A percentile compares a stretch with the other conserved stretches of the same genome.
phyloP scores from a whole-genome alignment of 2,797 vertebrate species.

The Dallia pectoralis region DNA sequence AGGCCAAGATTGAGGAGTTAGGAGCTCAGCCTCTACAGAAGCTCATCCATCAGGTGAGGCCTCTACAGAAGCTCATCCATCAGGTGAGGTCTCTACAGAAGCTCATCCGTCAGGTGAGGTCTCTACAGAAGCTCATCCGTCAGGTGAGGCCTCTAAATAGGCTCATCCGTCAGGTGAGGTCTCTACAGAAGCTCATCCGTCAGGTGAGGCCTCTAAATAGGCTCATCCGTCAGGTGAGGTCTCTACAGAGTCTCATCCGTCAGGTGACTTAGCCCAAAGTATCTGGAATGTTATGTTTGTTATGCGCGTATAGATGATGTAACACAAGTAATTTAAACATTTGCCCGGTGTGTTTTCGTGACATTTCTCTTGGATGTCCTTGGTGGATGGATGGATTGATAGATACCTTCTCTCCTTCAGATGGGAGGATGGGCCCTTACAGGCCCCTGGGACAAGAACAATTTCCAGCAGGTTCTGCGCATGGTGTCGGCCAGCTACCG shows the following conservation, averaged over 20 bases:
- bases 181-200: too few relatives aligned
- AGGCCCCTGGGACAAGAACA: slow-evolving; percentile 77
- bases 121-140: slow-evolving; percentile 84
- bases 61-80: slow-evolving; percentile 84
- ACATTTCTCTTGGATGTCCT: neutral
- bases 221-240: too few relatives aligned
- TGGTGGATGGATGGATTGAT: neutral
- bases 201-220: too few relatives aligned
- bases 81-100: slow-evolving; percentile 88
- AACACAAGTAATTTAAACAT: neutral
- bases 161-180: too few relatives aligned
- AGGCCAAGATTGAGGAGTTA: slow-evolving; percentile 88
- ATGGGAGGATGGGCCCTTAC: slow-evolving; percentile 93
- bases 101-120: slow-evolving; percentile 88
- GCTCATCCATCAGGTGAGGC: slow-evolving; percentile 89
- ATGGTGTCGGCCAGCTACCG: slow-evolving; percentile 83
- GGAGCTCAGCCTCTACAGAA: slow-evolving; percentile 83
- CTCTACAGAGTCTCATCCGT: neutral
- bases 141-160: too few relatives aligned
- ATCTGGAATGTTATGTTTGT: neutral
- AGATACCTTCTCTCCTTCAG: slow-evolving; percentile 61
- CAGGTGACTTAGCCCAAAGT: neutral
- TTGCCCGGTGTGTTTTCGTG: neutral
- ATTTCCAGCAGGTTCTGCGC: slow-evolving; percentile 89
- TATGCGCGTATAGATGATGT: neutral